Conservation (phyloP, 2,888 invertebrate species). For the Carpatolechia fugitivella region DNA sequence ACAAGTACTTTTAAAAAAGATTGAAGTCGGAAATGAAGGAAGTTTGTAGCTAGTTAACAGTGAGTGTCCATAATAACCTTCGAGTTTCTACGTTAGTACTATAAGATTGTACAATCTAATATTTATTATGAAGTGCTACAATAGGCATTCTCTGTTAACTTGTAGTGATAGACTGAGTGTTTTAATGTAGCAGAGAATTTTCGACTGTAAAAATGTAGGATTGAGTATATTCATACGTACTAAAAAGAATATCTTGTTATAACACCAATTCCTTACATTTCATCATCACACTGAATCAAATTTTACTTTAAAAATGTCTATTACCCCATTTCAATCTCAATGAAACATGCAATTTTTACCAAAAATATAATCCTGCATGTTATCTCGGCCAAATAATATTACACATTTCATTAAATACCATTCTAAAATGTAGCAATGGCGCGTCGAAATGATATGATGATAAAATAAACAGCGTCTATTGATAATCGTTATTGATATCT, state of each 20-base stretch:
- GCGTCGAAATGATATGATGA: conserved; percentile 8
- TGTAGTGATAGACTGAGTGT: conserved; percentile 7
- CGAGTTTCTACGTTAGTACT: neutral
- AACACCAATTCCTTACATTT: neutral
- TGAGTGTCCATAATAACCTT: neutral
- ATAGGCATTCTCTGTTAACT: conserved; percentile 13
- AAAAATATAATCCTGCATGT: neutral
- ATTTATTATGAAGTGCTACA: no score
- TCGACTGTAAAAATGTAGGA: neutral
- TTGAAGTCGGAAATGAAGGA: neutral
- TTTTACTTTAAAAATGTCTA: neutral
- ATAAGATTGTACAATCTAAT: no score
- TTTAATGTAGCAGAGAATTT: neutral
- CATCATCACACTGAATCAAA: neutral
- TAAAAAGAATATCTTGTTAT: no score
- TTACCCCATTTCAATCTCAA: neutral
- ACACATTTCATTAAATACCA: neutral
- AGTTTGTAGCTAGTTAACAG: conserved; percentile 4
- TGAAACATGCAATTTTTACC: conserved; percentile 2
- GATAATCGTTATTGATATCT: conserved; percentile 24
- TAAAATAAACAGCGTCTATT: conserved; percentile 12
- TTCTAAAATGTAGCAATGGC: conserved; percentile 5
- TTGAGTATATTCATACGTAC: no score
- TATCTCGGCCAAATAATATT: conserved; percentile 2
- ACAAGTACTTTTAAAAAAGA: neutral